phyloP scores from a whole-genome alignment of 2,797 vertebrate genomes.

The Smutsia temminckii region DNA sequence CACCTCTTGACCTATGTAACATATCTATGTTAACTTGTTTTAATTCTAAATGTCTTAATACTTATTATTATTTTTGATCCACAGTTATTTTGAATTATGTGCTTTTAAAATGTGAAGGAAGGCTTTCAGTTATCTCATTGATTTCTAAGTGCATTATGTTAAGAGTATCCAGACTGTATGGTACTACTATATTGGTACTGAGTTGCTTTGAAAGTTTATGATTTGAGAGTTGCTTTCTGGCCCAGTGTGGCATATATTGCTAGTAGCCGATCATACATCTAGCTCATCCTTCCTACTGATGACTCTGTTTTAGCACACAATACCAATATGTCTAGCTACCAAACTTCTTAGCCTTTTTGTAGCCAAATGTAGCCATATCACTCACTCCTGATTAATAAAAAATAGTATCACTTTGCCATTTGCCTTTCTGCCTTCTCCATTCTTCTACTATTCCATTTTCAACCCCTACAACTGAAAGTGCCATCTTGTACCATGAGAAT shows the following conservation, averaged over 20 bases:
- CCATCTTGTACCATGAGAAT: neutral
- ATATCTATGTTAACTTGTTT: neutral
- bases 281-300: neutral
- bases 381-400: neutral
- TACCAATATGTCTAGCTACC: neutral
- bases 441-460: neutral
- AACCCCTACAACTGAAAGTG: neutral
- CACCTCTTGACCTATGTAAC: neutral
- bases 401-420: neutral
- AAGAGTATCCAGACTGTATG: neutral
- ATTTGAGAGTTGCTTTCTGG: neutral
- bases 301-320: neutral
- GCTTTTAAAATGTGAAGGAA: neutral
- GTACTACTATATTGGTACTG: neutral
- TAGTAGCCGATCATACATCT: neutral
- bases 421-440: neutral
- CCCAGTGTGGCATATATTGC: neutral
- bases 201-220: too few species aligned
- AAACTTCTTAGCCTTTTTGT: neutral
- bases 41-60: neutral
- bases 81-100: neutral
- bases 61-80: neutral
- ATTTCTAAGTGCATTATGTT: neutral
- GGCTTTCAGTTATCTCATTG: neutral
- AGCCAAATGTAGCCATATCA: neutral